Evolutionary conservation across 2,113 vertebrate species (phyloP), one percentile per base, ranked within the genome.

Genomic region (Eupsittula cactorum): DNA sequence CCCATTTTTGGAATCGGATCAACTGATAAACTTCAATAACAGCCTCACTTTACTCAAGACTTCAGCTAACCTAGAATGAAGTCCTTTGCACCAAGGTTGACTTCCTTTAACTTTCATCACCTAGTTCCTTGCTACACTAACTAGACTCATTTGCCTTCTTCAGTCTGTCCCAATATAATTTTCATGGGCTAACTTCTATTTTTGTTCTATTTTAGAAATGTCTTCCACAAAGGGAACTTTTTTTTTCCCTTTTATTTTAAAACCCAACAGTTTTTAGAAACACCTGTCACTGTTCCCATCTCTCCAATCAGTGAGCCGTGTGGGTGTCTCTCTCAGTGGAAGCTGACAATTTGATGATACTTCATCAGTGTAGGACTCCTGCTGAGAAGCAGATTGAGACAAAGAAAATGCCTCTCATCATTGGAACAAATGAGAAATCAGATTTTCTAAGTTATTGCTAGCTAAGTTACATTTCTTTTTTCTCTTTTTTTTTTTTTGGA

Each of bases 321-420:
- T 28, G 42, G 70, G 92, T 65, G 65, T 86, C 83, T 96, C 83
- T 96, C 97, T 96, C 98, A 94, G 97, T 96, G 93, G 97, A 97
- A 98, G 95, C 96, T 97, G 98, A 97, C 97, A 97, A 97, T 98
- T 97, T 97, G 96, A 97, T 97, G 97, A 97, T 95, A 97, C 96
- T 98, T 98, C 97, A 97, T 98, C 97, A 98, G 97, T 55, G 88
- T 97, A 83, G 92, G 70, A 94, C 55, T 85, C 97, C 98, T 97
- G 97, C 97, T 93, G 97, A 97, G 97, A 96, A 91, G 62, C 92
- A 97, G 97, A 97, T 98, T 97, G 97, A 97, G 82, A 97, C 97
- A 97, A 98, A 97, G 95, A 88, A 97, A 97, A 97, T 95, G 96
- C 93, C 90, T 97, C 93, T 97, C 81, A 80, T 92, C 93, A 97